A percentile compares a stretch with the other conserved stretches of the same genome.
phyloP scores from a whole-genome alignment of 2,797 vertebrate genomes.

The Eupleurogrammus muticus region DNA sequence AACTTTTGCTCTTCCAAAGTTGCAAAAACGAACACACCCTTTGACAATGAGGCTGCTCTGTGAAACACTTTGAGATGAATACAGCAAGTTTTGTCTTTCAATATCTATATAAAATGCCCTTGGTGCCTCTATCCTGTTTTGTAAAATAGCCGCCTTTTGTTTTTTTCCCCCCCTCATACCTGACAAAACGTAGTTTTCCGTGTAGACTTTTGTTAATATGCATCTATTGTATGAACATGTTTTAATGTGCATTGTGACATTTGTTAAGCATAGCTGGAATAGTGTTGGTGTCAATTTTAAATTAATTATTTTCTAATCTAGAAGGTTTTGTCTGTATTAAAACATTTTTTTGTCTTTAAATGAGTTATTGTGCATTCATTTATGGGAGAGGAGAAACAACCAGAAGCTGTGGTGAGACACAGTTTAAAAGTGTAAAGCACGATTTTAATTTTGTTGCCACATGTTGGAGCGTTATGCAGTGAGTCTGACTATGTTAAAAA shows the following conservation, averaged over 20 bases:
- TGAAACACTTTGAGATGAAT: constrained; percentile 32
- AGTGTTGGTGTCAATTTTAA: constrained; percentile 55
- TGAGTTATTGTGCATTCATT: background rate
- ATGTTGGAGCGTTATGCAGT: no score
- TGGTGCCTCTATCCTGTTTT: constrained; percentile 64
- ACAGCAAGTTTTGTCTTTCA: constrained; percentile 24
- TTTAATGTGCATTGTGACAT: constrained; percentile 54
- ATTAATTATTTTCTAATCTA: constrained; percentile 73
- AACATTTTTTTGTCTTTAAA: constrained; percentile 58
- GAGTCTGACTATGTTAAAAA: background rate
- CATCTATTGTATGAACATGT: constrained; percentile 57
- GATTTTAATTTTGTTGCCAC: background rate
- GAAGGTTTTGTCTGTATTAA: constrained; percentile 65
- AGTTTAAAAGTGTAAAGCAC: background rate
- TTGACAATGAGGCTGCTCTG: constrained; percentile 18
- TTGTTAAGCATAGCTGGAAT: constrained; percentile 31
- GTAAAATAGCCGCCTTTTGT: constrained; percentile 63
- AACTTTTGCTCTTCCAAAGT: constrained; percentile 40
- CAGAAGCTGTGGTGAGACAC: background rate
- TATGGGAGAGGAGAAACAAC: no score
- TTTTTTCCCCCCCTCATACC: constrained; percentile 23
- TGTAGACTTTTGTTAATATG: constrained; percentile 69
- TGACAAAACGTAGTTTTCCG: constrained; percentile 44
- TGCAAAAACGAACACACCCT: constrained; percentile 36
- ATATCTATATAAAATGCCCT: constrained; percentile 38